Evolutionary conservation across 2,888 invertebrate species (phyloP), one percentile per base, ranked within the genome.

Genomic region (Orchesellides sinensis): DNA sequence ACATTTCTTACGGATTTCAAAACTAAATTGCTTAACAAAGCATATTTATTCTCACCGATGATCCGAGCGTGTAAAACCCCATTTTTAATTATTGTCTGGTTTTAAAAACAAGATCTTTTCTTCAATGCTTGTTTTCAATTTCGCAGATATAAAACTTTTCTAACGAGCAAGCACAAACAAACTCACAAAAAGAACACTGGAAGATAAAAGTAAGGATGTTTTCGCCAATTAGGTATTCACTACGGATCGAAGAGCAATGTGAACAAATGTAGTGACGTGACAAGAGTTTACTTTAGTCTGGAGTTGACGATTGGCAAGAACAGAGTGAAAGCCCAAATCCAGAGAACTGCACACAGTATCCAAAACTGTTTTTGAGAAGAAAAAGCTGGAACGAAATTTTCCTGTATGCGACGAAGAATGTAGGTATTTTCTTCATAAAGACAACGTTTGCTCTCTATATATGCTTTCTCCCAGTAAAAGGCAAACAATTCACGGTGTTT

Each of bases 1-100:
- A 23, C 32, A 29, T 61, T 2, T 8, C 1, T 40, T 35, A 40
- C 23, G n/a, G 8, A 25, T 19, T 32, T 52, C n/a, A 4, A 74
- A 45, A 25, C 23, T 14, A 47, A n/a, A n/a, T n/a, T n/a, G n/a
- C n/a, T n/a, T n/a, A n/a, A n/a, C n/a, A n/a, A n/a, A n/a, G n/a
- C n/a, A n/a, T n/a, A n/a, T n/a, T n/a, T n/a, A n/a, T n/a, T n/a
- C 85, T 87, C 83, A 87, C 87, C 73, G 84, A 79, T 40, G 83
- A 54, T 32, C 85, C 83, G 27, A 45, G 29, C 4, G 73, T 77
- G 52, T 83, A 85, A 77, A 85, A 85, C n/a, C 80, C 83, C 85
- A 85, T 85, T 10, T 65, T 68, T 0, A 32, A 17, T 52, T 52
- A 52, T 52, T 52, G 52, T 52, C 52, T 5, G 47, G 47, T 47